phyloP scores from a whole-genome alignment of 2,888 invertebrate genomes.

The Nebria salina region DNA sequence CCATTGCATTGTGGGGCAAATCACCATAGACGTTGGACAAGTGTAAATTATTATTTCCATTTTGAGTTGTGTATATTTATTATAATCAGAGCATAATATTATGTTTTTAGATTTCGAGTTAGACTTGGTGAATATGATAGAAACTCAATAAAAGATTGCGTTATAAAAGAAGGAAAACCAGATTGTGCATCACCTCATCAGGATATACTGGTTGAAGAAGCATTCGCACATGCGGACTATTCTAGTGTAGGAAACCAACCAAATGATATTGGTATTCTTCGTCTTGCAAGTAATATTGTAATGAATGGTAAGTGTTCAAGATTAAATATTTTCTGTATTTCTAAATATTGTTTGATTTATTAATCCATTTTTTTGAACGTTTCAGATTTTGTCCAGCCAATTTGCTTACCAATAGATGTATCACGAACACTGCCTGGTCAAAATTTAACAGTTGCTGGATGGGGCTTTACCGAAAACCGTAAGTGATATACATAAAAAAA shows the following conservation, averaged over 20 bases:
- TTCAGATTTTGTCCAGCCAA: slow-evolving; percentile 26
- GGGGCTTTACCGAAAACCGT: slow-evolving; percentile 46
- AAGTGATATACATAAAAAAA: slow-evolving; percentile 40
- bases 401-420: slow-evolving; percentile 31
- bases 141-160: slow-evolving; percentile 23
- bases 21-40: slow-evolving; percentile 49
- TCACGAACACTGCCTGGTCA: neutral
- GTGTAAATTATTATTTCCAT: slow-evolving; percentile 58
- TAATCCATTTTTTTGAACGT: neutral
- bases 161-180: slow-evolving; percentile 33
- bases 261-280: slow-evolving; percentile 56
- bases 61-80: neutral
- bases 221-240: slow-evolving; percentile 54
- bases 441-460: slow-evolving; percentile 22
- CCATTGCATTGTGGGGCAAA: slow-evolving; percentile 60
- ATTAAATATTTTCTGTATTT: slow-evolving; percentile 64
- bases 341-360: neutral
- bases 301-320: slow-evolving; percentile 14
- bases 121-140: slow-evolving; percentile 30
- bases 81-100: slow-evolving; percentile 26
- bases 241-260: slow-evolving; percentile 49
- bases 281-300: neutral
- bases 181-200: slow-evolving; percentile 19
- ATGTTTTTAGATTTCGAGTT: slow-evolving; percentile 35
- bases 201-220: slow-evolving; percentile 44